Evolutionary conservation across 2,888 invertebrate species (phyloP).

Genomic region (Argyresthia albistria): DNA sequence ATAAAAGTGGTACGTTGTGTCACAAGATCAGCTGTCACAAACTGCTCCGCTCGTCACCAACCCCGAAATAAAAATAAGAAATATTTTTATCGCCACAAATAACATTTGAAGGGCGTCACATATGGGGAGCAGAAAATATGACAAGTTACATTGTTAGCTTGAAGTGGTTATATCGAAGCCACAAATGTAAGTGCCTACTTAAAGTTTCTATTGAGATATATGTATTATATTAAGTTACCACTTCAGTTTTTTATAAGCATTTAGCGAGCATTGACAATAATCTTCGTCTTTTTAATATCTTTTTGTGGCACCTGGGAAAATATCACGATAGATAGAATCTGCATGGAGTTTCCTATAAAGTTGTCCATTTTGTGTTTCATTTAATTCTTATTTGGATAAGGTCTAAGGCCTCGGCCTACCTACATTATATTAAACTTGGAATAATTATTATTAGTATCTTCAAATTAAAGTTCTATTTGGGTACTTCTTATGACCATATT

Average conservation of each 20-base stretch:
- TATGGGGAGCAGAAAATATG: constrained; percentile 26
- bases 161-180: constrained; percentile 41
- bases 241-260: not conserved
- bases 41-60: constrained; percentile 5
- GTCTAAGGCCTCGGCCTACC: no score
- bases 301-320: not conserved
- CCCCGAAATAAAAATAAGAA: not conserved
- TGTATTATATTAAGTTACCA: constrained; percentile 1
- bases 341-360: not conserved
- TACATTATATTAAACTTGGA: no score
- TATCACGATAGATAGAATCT: not conserved
- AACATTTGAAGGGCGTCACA: constrained; percentile 1
- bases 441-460: no score
- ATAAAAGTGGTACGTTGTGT: no score
- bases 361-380: no score
- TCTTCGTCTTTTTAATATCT: not conserved
- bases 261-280: not conserved
- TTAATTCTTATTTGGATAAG: no score
- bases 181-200: constrained; percentile 26
- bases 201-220: constrained; percentile 14
- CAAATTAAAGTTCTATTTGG: no score
- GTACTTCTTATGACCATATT: no score
- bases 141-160: constrained; percentile 39
- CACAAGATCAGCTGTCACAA: no score
- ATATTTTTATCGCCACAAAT: constrained; percentile 2